Evolutionary conservation across 2,797 vertebrate species (phyloP).

Genomic region (Pristis pectinata): DNA sequence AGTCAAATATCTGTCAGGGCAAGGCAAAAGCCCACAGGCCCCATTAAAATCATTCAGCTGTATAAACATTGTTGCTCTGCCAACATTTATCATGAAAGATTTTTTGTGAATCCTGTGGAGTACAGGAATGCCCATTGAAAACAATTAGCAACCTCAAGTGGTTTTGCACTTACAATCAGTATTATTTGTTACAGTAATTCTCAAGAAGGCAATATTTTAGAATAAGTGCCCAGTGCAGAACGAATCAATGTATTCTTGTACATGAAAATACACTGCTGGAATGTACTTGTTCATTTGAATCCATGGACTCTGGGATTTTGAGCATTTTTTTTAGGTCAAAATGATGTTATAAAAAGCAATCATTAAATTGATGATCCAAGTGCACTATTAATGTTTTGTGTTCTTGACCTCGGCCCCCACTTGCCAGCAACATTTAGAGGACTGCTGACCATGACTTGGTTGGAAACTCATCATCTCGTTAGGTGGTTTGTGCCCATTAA

Average conservation of each 20-base stretch:
- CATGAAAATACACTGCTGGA: neutral
- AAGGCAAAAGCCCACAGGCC: neutral
- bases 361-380: neutral
- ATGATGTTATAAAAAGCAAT: neutral
- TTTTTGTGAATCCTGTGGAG: neutral
- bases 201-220: neutral
- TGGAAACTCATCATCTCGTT: neutral
- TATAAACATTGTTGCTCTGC: neutral
- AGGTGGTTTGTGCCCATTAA: neutral
- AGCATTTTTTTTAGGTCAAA: neutral
- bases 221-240: neutral
- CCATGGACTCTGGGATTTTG: neutral
- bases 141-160: neutral
- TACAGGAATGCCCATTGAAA: neutral
- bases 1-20: neutral
- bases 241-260: neutral
- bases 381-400: neutral
- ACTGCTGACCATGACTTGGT: neutral
- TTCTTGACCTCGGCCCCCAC: neutral
- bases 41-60: neutral
- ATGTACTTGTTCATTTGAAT: neutral
- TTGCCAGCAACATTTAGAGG: neutral
- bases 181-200: neutral
- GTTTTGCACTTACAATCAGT: neutral
- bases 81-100: constrained; percentile 2